Conservation (phyloP, 1,140 invertebrate genomes). For the Pissodes strobi region DNA sequence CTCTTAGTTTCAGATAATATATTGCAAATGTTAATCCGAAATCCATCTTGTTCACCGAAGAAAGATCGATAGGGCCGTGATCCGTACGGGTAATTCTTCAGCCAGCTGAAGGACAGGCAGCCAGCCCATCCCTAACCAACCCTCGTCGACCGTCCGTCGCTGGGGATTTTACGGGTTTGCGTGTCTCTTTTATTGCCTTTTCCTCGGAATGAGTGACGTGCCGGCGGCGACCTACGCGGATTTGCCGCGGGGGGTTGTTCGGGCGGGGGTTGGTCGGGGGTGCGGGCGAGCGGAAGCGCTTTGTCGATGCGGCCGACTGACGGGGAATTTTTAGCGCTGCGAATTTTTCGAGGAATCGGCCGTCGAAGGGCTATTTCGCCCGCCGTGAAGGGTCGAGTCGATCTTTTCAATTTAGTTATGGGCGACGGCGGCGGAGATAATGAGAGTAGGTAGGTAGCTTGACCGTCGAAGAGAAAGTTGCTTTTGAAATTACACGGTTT, state of each 20-base stretch:
- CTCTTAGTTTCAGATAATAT: background rate
- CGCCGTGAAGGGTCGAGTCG: too few species aligned
- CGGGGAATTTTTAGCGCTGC: background rate
- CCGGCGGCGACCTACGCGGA: slow-evolving; percentile 22
- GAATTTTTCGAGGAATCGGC: slow-evolving; percentile 10
- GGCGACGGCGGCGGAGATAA: too few species aligned
- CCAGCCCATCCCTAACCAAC: slow-evolving; percentile 1
- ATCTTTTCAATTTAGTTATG: slow-evolving; percentile 5
- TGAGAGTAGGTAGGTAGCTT: too few species aligned
- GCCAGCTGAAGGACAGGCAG: background rate
- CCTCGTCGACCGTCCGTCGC: slow-evolving; percentile 1
- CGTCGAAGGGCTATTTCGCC: slow-evolving; percentile 6
- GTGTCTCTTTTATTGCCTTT: slow-evolving; percentile 25
- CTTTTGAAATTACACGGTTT: too few species aligned
- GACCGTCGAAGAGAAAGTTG: too few species aligned
- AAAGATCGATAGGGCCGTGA: slow-evolving; percentile 12
- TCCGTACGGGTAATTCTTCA: slow-evolving; percentile 10
- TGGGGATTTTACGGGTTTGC: slow-evolving; percentile 27
- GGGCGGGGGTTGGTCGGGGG: background rate
- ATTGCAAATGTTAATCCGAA: slow-evolving; percentile 9
- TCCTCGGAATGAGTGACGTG: slow-evolving; percentile 22
- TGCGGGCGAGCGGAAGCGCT: background rate
- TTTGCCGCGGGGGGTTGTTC: slow-evolving; percentile 15
- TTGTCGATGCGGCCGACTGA: slow-evolving; percentile 5
- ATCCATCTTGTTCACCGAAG: slow-evolving; percentile 7